Evolutionary conservation across 2,113 vertebrate genomes (phyloP), one percentile per base, ranked within the genome.

Genomic region (Scartelaos histophorus): DNA sequence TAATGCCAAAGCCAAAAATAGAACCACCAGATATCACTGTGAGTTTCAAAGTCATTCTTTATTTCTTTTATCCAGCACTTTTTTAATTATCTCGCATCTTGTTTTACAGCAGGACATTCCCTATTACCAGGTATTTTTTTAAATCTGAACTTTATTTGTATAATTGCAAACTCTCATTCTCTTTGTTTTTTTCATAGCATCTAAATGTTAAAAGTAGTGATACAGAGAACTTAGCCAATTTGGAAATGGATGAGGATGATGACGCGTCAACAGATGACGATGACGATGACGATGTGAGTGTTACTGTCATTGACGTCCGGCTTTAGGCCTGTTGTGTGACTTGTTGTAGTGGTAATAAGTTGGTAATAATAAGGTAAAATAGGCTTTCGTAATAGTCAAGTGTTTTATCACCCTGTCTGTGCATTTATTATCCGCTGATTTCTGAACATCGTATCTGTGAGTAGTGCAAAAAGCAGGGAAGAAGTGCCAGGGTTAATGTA

Each of bases 251-350:
- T 2, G 89, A 91, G 10, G 91, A 92, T 0, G 92, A 92, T 0
- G 91, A 93, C 16, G 62, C 85, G 80, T 92, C 89, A 2, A 90
- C 86, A 0, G 91, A 92, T 3, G 91, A 92, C 0, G 90, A 92
- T 3, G 91, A 92, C 0, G 90, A 92, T 7, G 87, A 92, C 9
- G 87, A 91, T 66, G 89, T 91, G 70, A 86, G 89, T 75, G 5
- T 54, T 38, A 70, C 25, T 43, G 1, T 54, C 1, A 12, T 54
- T 21, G 11, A 13, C 11, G 6, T 57, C 56, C 7, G 35, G 35
- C 35, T 38, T 38, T 43, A 43, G 10, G 38, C 38, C 38, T 43
- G 7, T 9, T 10, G 7, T 43, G 10, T 43, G 38, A 43, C 38
- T 10, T 43, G 38, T 11, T 10, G 7, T 54, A 54, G 2, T 51